phyloP scores from a whole-genome alignment of 2,888 invertebrate genomes.

The Papilio protenor region DNA sequence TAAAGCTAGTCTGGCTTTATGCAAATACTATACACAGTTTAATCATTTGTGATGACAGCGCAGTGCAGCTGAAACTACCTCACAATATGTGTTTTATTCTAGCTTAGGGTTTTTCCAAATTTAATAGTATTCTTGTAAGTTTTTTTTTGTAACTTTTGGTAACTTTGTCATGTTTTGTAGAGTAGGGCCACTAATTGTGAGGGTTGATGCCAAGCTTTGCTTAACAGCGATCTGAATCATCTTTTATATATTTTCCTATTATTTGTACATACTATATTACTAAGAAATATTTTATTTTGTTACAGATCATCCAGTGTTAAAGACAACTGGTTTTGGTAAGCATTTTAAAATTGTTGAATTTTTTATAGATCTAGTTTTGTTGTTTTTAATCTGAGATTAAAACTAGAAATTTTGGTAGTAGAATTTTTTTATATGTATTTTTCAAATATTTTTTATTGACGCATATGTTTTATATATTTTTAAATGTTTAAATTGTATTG shows the following conservation, averaged over 20 bases:
- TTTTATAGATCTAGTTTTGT: not conserved
- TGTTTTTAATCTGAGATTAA: not conserved
- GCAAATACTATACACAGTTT: not conserved
- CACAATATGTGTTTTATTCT: slow-evolving; percentile 56
- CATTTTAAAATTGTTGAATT: not conserved
- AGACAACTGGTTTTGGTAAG: not conserved
- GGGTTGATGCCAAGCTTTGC: slow-evolving; percentile 68
- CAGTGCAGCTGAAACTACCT: slow-evolving; percentile 81
- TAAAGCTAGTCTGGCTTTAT: not conserved
- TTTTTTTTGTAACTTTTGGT: slow-evolving; percentile 44
- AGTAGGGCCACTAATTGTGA: slow-evolving; percentile 71
- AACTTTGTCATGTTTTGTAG: slow-evolving; percentile 56
- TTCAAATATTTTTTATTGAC: not conserved
- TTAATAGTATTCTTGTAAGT: slow-evolving; percentile 19
- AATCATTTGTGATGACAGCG: slow-evolving; percentile 71
- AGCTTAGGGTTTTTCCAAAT: slow-evolving; percentile 61
- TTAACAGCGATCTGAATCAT: slow-evolving; percentile 64
- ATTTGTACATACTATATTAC: slow-evolving; percentile 16
- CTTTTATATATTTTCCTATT: not conserved
- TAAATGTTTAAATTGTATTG: not conserved
- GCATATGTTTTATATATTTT: no score
- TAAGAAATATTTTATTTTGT: slow-evolving; percentile 36
- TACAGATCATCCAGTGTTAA: slow-evolving; percentile 40
- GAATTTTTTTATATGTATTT: no score
- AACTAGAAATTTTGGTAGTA: not conserved